These are phyloP conservation scores for Protodeltote pygarga DNA, from an alignment of 2,888 invertebrate species.

Conservation along the genomic window DNA sequence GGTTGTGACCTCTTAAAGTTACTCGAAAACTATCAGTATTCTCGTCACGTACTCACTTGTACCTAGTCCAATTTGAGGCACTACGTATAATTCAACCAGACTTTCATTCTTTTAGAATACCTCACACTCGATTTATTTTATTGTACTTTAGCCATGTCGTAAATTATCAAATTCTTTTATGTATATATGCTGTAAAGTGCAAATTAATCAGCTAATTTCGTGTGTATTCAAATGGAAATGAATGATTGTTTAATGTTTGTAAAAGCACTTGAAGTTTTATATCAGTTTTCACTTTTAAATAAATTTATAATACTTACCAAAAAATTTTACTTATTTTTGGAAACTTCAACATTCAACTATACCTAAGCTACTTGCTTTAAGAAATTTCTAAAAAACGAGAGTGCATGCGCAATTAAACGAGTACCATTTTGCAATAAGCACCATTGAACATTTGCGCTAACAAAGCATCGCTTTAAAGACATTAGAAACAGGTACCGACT, in stretches of 20 bases:
- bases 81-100: conserved; percentile 33
- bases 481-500: conserved; percentile 11
- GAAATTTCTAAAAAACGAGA: too few species aligned
- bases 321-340: conserved; percentile 2
- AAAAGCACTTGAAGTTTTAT: neutral
- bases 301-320: conserved; percentile 11
- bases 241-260: conserved; percentile 15
- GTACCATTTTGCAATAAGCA: conserved; percentile 14
- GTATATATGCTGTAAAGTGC: conserved; percentile 9
- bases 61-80: conserved; percentile 33
- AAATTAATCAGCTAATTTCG: conserved; percentile 7
- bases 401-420: conserved; percentile 1
- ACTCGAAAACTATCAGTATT: conserved; percentile 27
- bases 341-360: neutral
- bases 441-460: conserved; percentile 36
- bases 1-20: conserved; percentile 21
- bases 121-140: conserved; percentile 17
- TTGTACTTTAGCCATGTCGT: conserved; percentile 25
- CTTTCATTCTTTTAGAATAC: conserved; percentile 10
- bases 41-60: conserved; percentile 38
- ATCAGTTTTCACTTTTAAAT: neutral
- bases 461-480: conserved; percentile 36
- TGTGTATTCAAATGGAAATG: conserved; percentile 2
- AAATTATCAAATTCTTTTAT: conserved; percentile 15
- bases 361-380: neutral